A percentile compares a stretch with the other conserved stretches of the same genome.
Evolutionary conservation across 1,140 invertebrate species (phyloP).

Genomic region (Drosophila obscura): DNA sequence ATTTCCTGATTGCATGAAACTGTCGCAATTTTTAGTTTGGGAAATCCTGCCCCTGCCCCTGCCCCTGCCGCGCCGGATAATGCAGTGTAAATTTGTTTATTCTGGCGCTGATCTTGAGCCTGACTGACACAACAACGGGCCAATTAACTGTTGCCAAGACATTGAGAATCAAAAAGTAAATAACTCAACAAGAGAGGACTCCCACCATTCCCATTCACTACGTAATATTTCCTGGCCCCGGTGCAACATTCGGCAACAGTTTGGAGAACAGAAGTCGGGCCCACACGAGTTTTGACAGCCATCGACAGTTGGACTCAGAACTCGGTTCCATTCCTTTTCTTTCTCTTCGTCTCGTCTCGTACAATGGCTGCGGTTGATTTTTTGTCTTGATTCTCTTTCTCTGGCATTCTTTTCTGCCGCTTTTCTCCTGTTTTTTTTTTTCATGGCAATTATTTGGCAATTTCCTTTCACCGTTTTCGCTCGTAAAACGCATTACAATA

Average conservation of each 20-base stretch:
- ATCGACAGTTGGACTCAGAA: slow-evolving; percentile 50
- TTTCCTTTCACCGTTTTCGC: slow-evolving; percentile 59
- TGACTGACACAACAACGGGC: slow-evolving; percentile 61
- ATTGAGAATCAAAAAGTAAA: slow-evolving; percentile 75
- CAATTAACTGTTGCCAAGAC: slow-evolving; percentile 72
- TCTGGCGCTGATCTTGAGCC: slow-evolving; percentile 51
- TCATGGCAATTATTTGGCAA: slow-evolving; percentile 76
- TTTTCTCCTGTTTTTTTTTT: slow-evolving; percentile 37
- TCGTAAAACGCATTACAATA: slow-evolving; percentile 49
- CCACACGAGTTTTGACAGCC: slow-evolving; percentile 70
- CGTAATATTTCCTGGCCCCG: slow-evolving; percentile 72
- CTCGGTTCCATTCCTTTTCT: slow-evolving; percentile 30
- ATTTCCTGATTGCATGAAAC: slow-evolving; percentile 71
- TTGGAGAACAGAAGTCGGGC: slow-evolving; percentile 7
- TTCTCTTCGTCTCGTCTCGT: slow-evolving; percentile 4
- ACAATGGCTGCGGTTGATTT: slow-evolving; percentile 78
- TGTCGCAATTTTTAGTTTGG: slow-evolving; percentile 58
- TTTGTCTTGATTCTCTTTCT: slow-evolving; percentile 60
- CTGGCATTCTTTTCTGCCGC: slow-evolving; percentile 2
- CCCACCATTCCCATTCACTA: neutral
- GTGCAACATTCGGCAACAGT: slow-evolving; percentile 59
- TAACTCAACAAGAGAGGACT: slow-evolving; percentile 55
- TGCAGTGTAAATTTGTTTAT: slow-evolving; percentile 66
- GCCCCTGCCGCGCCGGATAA: neutral
- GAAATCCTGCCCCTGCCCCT: too few species aligned